phyloP scores from a whole-genome alignment of 2,797 vertebrate genomes.

The Rachycentron canadum region DNA sequence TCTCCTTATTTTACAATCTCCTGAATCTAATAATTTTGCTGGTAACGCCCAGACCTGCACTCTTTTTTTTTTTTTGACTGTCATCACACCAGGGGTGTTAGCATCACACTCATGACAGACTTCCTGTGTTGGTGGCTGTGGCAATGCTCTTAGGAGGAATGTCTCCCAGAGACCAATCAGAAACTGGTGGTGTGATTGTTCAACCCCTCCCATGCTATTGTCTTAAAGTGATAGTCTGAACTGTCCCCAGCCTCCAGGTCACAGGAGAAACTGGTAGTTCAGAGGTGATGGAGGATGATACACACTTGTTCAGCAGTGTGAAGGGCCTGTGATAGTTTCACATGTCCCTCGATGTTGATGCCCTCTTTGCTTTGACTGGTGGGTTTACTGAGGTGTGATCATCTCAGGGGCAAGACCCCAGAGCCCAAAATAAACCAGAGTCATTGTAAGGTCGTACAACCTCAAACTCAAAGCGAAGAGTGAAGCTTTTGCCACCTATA shows the following conservation, averaged over 20 bases:
- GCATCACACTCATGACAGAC: too few relatives aligned
- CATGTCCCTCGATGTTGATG: slow-evolving; percentile 1
- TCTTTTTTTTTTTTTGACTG: slow-evolving; percentile 1
- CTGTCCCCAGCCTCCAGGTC: slow-evolving; percentile 43
- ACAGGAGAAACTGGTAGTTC: slow-evolving; percentile 14
- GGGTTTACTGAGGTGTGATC: slow-evolving; percentile 14
- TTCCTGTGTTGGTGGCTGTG: slow-evolving; percentile 52
- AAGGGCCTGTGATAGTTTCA: background rate
- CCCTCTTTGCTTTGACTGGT: background rate
- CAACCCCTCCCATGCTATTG: slow-evolving; percentile 82
- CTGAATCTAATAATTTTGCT: background rate
- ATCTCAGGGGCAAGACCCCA: background rate
- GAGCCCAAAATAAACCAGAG: slow-evolving; percentile 11
- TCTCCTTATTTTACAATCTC: background rate
- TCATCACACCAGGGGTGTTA: too few relatives aligned
- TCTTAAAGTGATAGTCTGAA: slow-evolving; percentile 81
- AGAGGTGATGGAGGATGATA: slow-evolving; percentile 43
- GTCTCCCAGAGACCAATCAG: slow-evolving; percentile 77
- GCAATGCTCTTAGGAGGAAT: slow-evolving; percentile 72
- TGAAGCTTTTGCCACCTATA: background rate
- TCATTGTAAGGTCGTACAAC: background rate
- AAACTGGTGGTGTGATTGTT: slow-evolving; percentile 84
- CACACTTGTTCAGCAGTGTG: background rate
- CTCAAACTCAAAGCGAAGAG: background rate
- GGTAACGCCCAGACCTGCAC: slow-evolving; percentile 17